phyloP scores from a whole-genome alignment of 2,797 vertebrate genomes.

The Pseudomugil tenellus region DNA sequence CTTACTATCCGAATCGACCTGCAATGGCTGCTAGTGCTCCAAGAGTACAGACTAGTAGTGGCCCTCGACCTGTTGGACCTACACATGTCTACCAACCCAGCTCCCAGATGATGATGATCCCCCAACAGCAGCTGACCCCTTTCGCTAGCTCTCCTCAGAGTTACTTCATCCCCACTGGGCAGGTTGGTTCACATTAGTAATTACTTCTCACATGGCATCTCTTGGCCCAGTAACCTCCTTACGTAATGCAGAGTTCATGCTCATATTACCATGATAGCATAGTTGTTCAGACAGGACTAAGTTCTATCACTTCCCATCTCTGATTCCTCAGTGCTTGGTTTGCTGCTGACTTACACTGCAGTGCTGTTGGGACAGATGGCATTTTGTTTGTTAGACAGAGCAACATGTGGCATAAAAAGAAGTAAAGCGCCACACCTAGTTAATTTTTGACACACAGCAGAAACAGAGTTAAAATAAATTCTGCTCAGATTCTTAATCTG shows the following conservation, averaged over 20 bases:
- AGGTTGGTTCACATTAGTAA: constrained; percentile 81
- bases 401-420: too few relatives aligned
- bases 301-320: neutral
- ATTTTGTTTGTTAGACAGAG: neutral
- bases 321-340: neutral
- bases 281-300: neutral
- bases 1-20: constrained; percentile 91
- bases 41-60: constrained; percentile 89
- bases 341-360: neutral
- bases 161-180: constrained; percentile 90
- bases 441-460: too few relatives aligned
- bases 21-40: constrained; percentile 89
- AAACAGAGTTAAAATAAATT: too few relatives aligned
- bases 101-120: constrained; percentile 99
- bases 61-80: constrained; percentile 89
- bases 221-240: neutral
- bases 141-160: constrained; percentile 93
- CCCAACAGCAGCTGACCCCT: constrained; percentile 88
- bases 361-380: neutral
- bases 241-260: neutral
- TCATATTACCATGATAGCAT: neutral
- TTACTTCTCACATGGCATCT: neutral
- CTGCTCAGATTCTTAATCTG: too few relatives aligned
- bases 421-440: too few relatives aligned
- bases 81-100: constrained; percentile 90